Evolutionary conservation across 2,113 vertebrate genomes (phyloP).

Genomic region (Cephalopholis sonnerati): DNA sequence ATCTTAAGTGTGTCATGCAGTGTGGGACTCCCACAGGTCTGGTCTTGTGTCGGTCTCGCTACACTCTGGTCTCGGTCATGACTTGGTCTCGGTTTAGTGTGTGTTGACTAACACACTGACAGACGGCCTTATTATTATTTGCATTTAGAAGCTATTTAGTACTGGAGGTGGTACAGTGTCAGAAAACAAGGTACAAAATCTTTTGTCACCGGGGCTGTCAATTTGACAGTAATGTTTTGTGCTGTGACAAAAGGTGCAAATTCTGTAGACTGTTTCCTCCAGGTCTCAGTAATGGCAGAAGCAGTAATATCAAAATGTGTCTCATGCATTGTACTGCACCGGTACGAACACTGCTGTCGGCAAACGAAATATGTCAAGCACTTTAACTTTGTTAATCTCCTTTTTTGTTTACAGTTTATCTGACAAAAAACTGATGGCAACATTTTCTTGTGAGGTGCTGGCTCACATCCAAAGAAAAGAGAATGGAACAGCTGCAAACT

Average conservation of each 20-base stretch:
- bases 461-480: background rate
- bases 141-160: background rate
- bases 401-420: conserved; percentile 28
- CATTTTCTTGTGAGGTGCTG: background rate
- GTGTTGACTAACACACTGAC: too few species aligned
- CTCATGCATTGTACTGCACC: background rate
- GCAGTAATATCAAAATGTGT: conserved; percentile 23
- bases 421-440: conserved; percentile 1
- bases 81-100: too few species aligned
- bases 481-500: conserved; percentile 2
- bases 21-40: too few species aligned
- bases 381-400: conserved; percentile 22
- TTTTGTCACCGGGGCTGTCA: background rate
- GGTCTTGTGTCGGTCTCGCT: too few species aligned
- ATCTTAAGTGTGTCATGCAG: too few species aligned
- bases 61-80: too few species aligned
- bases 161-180: background rate
- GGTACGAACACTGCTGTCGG: conserved; percentile 3
- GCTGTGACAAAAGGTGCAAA: conserved; percentile 4
- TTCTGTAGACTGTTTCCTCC: conserved; percentile 2
- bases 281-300: background rate
- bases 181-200: conserved; percentile 10
- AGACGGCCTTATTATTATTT: background rate
- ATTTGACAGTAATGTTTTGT: conserved; percentile 4
- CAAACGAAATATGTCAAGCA: conserved; percentile 15